Evolutionary conservation across 2,888 invertebrate species (phyloP).

Genomic region (Pristionchus fissidentatus): DNA sequence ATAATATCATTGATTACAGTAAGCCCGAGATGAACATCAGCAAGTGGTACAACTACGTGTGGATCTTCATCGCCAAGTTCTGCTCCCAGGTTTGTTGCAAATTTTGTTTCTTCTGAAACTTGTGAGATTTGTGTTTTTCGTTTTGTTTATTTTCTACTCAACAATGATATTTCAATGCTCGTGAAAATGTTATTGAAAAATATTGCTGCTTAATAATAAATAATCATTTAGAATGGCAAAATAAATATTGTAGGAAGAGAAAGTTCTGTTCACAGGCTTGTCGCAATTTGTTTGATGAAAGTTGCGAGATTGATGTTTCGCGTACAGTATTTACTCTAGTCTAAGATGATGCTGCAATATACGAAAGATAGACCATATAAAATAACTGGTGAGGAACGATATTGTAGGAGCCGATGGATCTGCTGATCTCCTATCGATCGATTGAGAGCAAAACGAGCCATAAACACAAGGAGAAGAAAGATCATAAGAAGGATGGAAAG

Average conservation of each 20-base stretch:
- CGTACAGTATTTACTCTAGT: too few species aligned
- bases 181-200: too few species aligned
- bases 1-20: constrained; percentile 49
- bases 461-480: constrained; percentile 40
- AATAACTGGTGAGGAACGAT: too few species aligned
- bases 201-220: too few species aligned
- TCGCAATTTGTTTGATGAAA: too few species aligned
- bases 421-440: constrained; percentile 26
- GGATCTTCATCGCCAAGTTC: constrained; percentile 72
- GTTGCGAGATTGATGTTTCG: too few species aligned
- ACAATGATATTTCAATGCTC: not conserved
- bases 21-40: constrained; percentile 60
- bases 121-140: constrained; percentile 49
- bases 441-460: not conserved
- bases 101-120: constrained; percentile 40
- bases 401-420: constrained; percentile 45
- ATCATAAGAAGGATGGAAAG: constrained; percentile 28
- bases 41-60: constrained; percentile 66
- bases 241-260: too few species aligned
- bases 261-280: too few species aligned
- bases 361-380: too few species aligned
- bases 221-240: too few species aligned
- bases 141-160: too few species aligned
- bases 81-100: constrained; percentile 54
- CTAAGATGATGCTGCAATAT: too few species aligned